These are phyloP conservation scores for Morbakka virulenta DNA, from an alignment of 30 jellyfish, hydroid and myxozoan genomes.

Conservation along the genomic window DNA sequence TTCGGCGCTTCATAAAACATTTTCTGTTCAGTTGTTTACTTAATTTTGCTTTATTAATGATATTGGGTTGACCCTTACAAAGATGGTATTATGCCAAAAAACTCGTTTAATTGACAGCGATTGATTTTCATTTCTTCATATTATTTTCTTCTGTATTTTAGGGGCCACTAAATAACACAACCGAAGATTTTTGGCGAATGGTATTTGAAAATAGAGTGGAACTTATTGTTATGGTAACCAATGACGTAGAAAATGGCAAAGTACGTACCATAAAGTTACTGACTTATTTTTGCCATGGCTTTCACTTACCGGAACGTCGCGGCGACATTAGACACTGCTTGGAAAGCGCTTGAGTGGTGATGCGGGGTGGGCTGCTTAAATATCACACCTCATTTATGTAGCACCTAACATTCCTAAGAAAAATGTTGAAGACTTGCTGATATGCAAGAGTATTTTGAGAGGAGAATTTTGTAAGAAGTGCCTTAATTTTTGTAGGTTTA, in stretches of 20 bases:
- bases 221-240: conserved; percentile 61
- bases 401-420: too few relatives aligned
- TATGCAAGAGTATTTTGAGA: too few relatives aligned
- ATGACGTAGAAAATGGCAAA: conserved; percentile 69
- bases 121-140: too few relatives aligned
- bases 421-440: too few relatives aligned
- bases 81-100: not conserved
- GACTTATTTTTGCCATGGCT: not conserved
- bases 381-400: too few relatives aligned
- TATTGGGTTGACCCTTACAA: not conserved
- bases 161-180: conserved; percentile 83
- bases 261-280: not conserved
- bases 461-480: too few relatives aligned
- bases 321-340: too few relatives aligned
- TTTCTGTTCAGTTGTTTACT: not conserved
- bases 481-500: too few relatives aligned
- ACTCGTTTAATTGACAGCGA: not conserved
- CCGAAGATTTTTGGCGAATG: conserved; percentile 86
- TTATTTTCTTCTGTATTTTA: not conserved
- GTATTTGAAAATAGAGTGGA: conserved; percentile 80
- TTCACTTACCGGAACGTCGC: too few relatives aligned
- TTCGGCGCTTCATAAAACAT: too few relatives aligned
- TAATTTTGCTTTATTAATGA: not conserved
- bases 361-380: too few relatives aligned
- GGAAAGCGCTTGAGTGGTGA: too few relatives aligned